These are phyloP conservation scores for Heliangelus exortis DNA, from an alignment of 2,797 vertebrate genomes.

Conservation along the genomic window DNA sequence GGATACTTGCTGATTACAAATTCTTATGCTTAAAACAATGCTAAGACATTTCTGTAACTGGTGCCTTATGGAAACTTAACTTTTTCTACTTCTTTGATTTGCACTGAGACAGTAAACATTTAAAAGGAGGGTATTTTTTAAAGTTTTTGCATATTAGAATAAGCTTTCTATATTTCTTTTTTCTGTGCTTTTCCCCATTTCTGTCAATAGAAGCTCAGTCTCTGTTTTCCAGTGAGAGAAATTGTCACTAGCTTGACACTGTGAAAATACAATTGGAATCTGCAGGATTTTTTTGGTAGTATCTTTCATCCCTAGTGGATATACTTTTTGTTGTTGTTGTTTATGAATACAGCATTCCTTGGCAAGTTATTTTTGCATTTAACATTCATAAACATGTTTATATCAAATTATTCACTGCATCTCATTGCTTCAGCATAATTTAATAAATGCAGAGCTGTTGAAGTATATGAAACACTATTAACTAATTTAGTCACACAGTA, in stretches of 20 bases:
- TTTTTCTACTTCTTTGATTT: slow-evolving; percentile 14
- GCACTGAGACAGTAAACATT: background rate
- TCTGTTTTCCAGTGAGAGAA: slow-evolving; percentile 1
- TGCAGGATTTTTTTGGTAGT: background rate
- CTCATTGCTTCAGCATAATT: background rate
- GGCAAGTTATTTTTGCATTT: slow-evolving; percentile 11
- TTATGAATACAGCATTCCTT: background rate
- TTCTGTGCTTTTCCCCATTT: background rate
- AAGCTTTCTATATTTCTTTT: background rate
- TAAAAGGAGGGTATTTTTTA: background rate
- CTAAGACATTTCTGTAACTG: background rate
- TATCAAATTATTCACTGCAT: background rate
- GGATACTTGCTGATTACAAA: slow-evolving; percentile 24
- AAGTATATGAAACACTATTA: background rate
- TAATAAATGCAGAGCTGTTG: background rate
- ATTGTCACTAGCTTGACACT: background rate
- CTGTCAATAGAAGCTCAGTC: background rate
- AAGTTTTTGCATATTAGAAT: background rate
- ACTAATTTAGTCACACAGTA: background rate
- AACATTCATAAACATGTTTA: background rate
- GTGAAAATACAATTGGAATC: slow-evolving; percentile 3
- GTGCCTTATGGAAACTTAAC: background rate
- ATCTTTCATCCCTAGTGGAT: background rate
- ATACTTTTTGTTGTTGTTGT: background rate
- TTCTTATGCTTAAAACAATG: slow-evolving; percentile 20